Percentiles rank a stretch among this genome's conserved stretches.
Evolutionary conservation across 2,113 vertebrate genomes (phyloP).

Genomic region (Cromileptes altivelis): DNA sequence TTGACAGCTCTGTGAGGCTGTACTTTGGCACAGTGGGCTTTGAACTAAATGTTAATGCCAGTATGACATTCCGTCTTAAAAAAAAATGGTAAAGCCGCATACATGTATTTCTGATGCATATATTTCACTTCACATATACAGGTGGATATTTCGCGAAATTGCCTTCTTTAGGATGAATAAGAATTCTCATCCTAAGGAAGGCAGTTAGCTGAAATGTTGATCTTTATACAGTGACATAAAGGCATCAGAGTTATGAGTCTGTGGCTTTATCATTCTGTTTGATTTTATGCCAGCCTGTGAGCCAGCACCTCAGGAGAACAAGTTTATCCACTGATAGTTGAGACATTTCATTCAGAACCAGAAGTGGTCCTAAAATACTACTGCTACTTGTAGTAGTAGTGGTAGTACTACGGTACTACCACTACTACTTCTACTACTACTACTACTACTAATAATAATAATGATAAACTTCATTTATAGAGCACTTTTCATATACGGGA

Average conservation of each 20-base stretch:
- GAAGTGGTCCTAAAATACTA: too few relatives aligned
- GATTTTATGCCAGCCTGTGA: neutral
- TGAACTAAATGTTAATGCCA: conserved; percentile 3
- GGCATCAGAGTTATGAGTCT: too few relatives aligned
- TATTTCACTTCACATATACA: neutral
- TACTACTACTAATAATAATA: too few relatives aligned
- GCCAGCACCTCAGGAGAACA: too few relatives aligned
- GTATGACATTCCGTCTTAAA: neutral
- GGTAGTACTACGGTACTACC: too few relatives aligned
- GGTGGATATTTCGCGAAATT: neutral
- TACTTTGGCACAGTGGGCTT: neutral
- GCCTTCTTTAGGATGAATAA: neutral
- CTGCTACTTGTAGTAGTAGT: too few relatives aligned
- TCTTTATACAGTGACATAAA: neutral
- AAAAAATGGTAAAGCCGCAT: neutral
- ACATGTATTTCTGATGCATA: neutral
- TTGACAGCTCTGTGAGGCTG: neutral
- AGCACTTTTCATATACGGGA: too few relatives aligned
- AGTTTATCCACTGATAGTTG: neutral
- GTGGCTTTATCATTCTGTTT: neutral
- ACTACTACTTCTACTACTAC: too few relatives aligned
- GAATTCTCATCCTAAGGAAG: neutral
- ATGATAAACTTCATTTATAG: too few relatives aligned
- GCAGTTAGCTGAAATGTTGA: neutral
- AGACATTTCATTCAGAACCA: neutral